Evolutionary conservation across 1,140 invertebrate genomes (phyloP), one percentile per base, ranked within the genome.

Genomic region (Tetragnatha versicolor): DNA sequence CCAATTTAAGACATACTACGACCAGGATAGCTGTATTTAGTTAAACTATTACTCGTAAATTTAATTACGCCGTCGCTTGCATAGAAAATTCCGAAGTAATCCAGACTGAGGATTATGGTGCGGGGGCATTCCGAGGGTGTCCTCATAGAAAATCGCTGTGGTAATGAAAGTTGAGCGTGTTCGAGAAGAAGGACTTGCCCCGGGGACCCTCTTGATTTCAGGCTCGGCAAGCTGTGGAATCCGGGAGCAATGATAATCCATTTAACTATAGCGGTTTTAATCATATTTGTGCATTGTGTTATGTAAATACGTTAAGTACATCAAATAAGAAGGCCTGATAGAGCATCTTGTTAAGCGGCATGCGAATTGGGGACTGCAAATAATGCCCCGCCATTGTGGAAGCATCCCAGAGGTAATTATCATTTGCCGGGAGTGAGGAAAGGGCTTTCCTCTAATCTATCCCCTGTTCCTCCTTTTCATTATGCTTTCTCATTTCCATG

Each of bases 401-500:
- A 63, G 33, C 29, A 51, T 76, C 73, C 73, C 73, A 76, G 37
- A 65, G 73, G 73, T 76, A 76, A 76, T 76, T 76, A 76, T 76
- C 73, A 65, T 76, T 76, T 76, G 73, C 73, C 45, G 25, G 58
- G 60, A 76, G 73, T 76, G 58, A 37, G 73, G 73, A 76, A 65
- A 76, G 73, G 73, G 73, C 73, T 76, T 76, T 66, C 53, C 73
- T 49, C 73, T 76, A 76, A 76, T 76, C 73, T 76, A 51, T 65
- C 73, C 73, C 73, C 73, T 65, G 73, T 55, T 76, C 47, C 73
- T 76, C 73, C 73, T 76, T 76, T 76, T 76, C 73, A 76, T 76
- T 76, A 76, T 76, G 60, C 73, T 76, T 76, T 61, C 73, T 76
- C 73, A 76, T 76, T 76, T 76, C 73, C 60, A 76, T 76, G 73